Evolutionary conservation across 53 echinoderm and acorn worm species (phyloP).

Genomic region (Paracentrotus lividus): DNA sequence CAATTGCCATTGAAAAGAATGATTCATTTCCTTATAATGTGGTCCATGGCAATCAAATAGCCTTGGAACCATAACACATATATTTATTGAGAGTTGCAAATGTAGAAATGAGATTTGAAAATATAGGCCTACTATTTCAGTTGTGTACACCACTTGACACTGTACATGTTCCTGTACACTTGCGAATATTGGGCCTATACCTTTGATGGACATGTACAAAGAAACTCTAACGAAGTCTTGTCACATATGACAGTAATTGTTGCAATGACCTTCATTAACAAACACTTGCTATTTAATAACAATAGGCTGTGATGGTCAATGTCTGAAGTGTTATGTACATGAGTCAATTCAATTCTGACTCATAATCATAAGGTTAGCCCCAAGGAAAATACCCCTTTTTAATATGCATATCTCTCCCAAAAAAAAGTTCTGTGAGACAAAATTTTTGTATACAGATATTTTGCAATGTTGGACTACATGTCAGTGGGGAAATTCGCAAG

Average conservation of each 20-base stretch:
- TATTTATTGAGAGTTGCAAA: background rate
- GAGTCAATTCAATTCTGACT: background rate
- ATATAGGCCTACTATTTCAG: background rate
- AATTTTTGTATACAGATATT: too few relatives aligned
- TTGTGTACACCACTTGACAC: background rate
- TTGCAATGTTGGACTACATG: too few relatives aligned
- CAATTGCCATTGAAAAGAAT: background rate
- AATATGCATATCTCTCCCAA: too few relatives aligned
- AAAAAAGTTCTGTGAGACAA: too few relatives aligned
- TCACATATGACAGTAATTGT: slow-evolving; percentile 27
- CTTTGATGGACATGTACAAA: background rate
- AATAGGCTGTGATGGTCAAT: slow-evolving; percentile 50
- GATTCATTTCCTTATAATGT: slow-evolving; percentile 25
- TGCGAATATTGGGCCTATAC: background rate
- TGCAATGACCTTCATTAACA: slow-evolving; percentile 19
- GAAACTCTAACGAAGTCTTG: background rate
- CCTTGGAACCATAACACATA: background rate
- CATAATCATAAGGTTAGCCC: background rate
- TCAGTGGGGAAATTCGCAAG: too few relatives aligned
- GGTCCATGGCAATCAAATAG: background rate
- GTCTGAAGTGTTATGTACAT: slow-evolving; percentile 12
- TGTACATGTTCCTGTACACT: background rate
- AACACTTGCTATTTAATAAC: slow-evolving; percentile 11
- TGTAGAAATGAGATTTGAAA: background rate
- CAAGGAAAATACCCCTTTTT: background rate